Percentiles rank a stretch among this genome's conserved stretches.
phyloP scores from a whole-genome alignment of 2,888 invertebrate genomes.

The Laothoe populi region DNA sequence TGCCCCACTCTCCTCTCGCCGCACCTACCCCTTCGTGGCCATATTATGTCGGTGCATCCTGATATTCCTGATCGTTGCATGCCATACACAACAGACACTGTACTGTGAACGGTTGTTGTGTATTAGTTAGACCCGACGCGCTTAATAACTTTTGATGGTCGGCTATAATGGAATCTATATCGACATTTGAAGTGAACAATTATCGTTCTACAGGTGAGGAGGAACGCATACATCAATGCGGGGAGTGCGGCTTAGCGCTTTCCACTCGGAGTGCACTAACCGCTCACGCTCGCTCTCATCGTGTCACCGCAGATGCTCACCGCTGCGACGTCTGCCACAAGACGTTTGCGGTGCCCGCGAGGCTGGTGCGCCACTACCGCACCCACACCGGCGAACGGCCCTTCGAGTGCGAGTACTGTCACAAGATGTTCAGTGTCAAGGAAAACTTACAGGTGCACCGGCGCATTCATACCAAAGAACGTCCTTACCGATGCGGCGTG shows the following conservation, averaged over 20 bases:
- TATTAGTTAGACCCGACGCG: conserved; percentile 40
- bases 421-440: conserved; percentile 96
- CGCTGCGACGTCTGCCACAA: conserved; percentile 95
- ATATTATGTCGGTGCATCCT: conserved; percentile 74
- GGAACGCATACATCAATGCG: conserved; percentile 84
- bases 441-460: conserved; percentile 96
- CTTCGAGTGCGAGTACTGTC: conserved; percentile 96
- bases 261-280: conserved; percentile 91
- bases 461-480: conserved; percentile 95
- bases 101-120: conserved; percentile 72
- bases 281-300: conserved; percentile 86
- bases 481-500: conserved; percentile 95
- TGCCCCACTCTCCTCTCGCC: conserved; percentile 56
- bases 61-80: conserved; percentile 78
- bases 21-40: conserved; percentile 60
- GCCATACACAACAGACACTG: conserved; percentile 75
- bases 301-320: conserved; percentile 88
- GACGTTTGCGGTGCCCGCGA: conserved; percentile 95
- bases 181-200: conserved; percentile 54
- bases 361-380: conserved; percentile 93
- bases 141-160: conserved; percentile 35
- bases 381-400: conserved; percentile 96
- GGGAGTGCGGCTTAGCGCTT: conserved; percentile 90
- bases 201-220: conserved; percentile 81
- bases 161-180: conserved; percentile 53